Conservation (phyloP, 2,113 vertebrate genomes). For the Chionomys nivalis region DNA sequence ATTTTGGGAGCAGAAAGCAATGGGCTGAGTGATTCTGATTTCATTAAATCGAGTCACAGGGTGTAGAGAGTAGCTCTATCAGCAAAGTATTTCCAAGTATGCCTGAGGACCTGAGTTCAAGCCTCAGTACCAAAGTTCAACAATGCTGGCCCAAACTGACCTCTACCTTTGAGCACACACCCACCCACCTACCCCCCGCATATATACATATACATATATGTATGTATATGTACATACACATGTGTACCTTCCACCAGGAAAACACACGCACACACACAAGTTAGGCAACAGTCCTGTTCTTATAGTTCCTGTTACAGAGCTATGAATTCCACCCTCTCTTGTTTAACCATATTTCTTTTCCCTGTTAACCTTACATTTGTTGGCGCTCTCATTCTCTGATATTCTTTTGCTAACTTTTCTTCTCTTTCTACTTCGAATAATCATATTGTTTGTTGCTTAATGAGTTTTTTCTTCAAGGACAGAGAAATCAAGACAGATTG, state of each 20-base stretch:
- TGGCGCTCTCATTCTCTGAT: neutral
- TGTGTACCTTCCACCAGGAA: neutral
- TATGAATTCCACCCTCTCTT: neutral
- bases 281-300: neutral
- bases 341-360: neutral
- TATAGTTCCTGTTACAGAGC: neutral
- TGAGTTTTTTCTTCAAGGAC: neutral
- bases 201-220: too few species aligned
- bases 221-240: too few species aligned
- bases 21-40: neutral
- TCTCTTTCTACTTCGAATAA: neutral
- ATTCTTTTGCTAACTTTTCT: neutral
- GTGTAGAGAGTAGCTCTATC: neutral
- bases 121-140: neutral
- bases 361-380: constrained; percentile 19
- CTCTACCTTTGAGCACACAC: too few species aligned
- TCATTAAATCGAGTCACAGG: neutral
- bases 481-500: neutral
- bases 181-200: too few species aligned
- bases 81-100: neutral
- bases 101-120: too few species aligned
- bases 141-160: neutral
- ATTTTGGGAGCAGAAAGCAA: neutral
- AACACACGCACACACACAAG: neutral
- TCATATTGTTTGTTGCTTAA: neutral